Evolutionary conservation across 2,888 invertebrate species (phyloP), one percentile per base, ranked within the genome.

Genomic region (Cantharis lateralis): DNA sequence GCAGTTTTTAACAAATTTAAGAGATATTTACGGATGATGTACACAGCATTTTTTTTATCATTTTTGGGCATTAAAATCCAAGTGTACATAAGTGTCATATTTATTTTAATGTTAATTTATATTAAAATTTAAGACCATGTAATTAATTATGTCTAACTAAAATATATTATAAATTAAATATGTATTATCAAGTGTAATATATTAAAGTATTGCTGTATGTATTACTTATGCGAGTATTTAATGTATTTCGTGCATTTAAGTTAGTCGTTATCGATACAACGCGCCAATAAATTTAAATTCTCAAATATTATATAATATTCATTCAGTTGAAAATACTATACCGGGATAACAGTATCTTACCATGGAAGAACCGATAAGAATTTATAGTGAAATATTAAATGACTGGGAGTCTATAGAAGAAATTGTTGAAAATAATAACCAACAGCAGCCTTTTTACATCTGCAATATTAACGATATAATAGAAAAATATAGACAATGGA

Each of bases 401-500:
- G 15, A 15, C 10, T 32, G 28, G 70, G 48, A 28, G 3, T 15
- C 13, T 16, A 70, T 70, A 1, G 3, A 48, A 32, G n/a, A 10
- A 28, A 48, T 70, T 15, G 11, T 18, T 10, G 11, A 48, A 11
- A 32, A 62, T 20, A 68, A 63, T 74, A 32, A 66, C n/a, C 94
- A 94, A 89, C 97, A 98, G 88, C 97, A 98, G 87, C 95, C 98
- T 61, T 96, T 98, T 89, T 96, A 95, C 87, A 92, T 98, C 79
- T 94, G 95, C 87, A 95, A 98, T 88, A 89, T 98, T 81, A 95
- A 95, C 79, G 95, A 96, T 85, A 92, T 98, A 83, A 93, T 96
- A 63, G 90, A 91, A 66, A 95, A 97, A 86, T 94, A 94, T 89
- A 91, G 92, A 82, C 91, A 92, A 74, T 99, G 98, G 98, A 92